Evolutionary conservation across 1,140 invertebrate genomes (phyloP), one percentile per base, ranked within the genome.

Genomic region (Drosophila tristis): DNA sequence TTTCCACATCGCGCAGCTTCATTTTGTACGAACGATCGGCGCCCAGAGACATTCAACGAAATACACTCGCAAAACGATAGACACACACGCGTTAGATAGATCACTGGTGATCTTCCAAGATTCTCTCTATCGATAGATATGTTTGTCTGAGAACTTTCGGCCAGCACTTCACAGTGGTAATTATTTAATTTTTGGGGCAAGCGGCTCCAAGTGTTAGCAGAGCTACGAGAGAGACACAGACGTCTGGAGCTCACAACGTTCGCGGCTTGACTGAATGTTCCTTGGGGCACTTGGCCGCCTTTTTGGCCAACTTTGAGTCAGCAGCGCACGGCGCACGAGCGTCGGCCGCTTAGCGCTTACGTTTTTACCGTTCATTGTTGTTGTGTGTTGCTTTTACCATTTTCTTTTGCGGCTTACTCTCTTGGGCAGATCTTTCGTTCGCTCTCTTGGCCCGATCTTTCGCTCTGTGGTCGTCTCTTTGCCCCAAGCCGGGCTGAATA

Each of bases 1-100:
- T 92, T 71, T 92, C 91, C 64, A 92, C 78, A 58, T 92, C 91
- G 54, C 91, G 90, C 70, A 92, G 68, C 47, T 90, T 91, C 91
- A 92, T 92, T 84, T 90, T 91, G 78, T 86, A 90, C n/a, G 80
- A 81, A 50, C 80, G 81, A 25, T 90, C 85, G 43, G 63, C 49
- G 77, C 75, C 86, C 13, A 78, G 23, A 56, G 87, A 78, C 86
- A 90, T 78, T 47, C 53, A 60, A 35, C 50, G 13, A 39, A 15
- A 54, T 31, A 35, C 47, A 71, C 73, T 66, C 61, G 55, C 44
- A 79, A 60, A 51, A 35, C 39, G 11, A 39, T 11, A 39, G 11
- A 73, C 63, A 61, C 13, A 39, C 31, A 31, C 26, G 25, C 66
- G 43, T 49, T 8, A 25, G 31, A 15, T 57, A 56, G 55, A 47